Conservation (phyloP, 2,113 vertebrate genomes). For the Mesoclemmys tuberculata region DNA sequence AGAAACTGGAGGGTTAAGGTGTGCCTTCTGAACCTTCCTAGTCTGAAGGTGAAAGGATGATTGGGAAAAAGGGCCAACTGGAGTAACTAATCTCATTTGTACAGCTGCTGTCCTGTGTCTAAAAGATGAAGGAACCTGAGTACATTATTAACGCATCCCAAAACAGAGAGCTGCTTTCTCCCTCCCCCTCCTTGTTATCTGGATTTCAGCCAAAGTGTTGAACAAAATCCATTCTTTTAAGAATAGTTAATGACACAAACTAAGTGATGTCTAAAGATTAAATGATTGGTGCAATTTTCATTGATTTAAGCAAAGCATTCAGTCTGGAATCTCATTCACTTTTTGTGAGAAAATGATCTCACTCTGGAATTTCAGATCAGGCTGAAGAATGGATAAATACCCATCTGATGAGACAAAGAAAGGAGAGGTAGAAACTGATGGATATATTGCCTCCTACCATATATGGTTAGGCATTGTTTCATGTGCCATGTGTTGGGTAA, state of each 20-base stretch:
- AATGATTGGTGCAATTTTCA: conserved; percentile 37
- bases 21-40: no score
- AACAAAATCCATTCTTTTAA: conserved; percentile 53
- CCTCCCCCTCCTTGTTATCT: background rate
- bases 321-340: conserved; percentile 18
- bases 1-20: no score
- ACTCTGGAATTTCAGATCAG: conserved; percentile 27
- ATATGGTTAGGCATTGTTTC: background rate
- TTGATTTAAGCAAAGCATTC: conserved; percentile 2
- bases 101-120: background rate
- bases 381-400: background rate
- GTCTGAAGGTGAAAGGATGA: no score
- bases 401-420: background rate
- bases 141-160: conserved; percentile 46
- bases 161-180: conserved; percentile 26
- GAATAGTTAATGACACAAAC: conserved; percentile 39
- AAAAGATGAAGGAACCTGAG: conserved; percentile 31
- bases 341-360: conserved; percentile 26
- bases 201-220: background rate
- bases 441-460: background rate
- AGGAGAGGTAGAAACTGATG: background rate
- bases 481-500: background rate
- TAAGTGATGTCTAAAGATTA: conserved; percentile 42
- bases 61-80: no score
- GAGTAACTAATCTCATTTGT: conserved; percentile 42